Evolutionary conservation across 2,888 invertebrate genomes (phyloP).

Genomic region (Schizotus pectinicornis): DNA sequence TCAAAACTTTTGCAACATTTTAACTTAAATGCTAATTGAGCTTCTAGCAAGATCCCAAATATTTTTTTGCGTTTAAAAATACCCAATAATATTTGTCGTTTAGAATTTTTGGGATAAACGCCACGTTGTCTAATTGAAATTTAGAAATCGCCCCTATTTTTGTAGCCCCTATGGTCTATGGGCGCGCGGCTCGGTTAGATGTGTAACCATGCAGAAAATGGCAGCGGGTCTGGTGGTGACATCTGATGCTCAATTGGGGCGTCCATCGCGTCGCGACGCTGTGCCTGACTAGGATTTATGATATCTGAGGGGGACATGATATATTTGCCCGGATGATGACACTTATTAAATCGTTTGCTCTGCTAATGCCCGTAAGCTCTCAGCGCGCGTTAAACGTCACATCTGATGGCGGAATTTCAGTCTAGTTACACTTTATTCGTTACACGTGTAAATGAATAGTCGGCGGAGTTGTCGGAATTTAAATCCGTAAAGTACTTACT

Average conservation of each 20-base stretch:
- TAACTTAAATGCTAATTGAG: too few species aligned
- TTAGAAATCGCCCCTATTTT: background rate
- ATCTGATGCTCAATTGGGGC: slow-evolving; percentile 54
- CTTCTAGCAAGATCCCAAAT: too few species aligned
- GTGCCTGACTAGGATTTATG: slow-evolving; percentile 57
- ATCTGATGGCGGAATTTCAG: background rate
- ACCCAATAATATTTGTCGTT: background rate
- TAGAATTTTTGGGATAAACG: background rate
- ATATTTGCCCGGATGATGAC: slow-evolving; percentile 56
- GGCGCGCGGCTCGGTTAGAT: slow-evolving; percentile 30
- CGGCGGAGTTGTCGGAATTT: too few species aligned
- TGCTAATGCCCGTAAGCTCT: slow-evolving; percentile 43
- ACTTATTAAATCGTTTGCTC: slow-evolving; percentile 58
- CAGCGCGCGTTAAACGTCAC: background rate
- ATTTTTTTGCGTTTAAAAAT: too few species aligned
- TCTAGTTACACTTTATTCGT: background rate
- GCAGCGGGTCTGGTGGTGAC: slow-evolving; percentile 57
- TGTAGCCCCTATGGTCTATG: slow-evolving; percentile 1
- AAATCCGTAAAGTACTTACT: too few species aligned
- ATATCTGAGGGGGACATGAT: slow-evolving; percentile 46
- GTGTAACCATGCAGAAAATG: slow-evolving; percentile 56
- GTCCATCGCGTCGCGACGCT: slow-evolving; percentile 40
- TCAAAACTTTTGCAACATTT: too few species aligned
- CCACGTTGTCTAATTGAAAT: background rate
- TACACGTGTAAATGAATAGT: too few species aligned